Percentiles rank a stretch among this genome's conserved stretches.
Evolutionary conservation across 2,797 vertebrate genomes (phyloP).

Genomic region (Phrynocephalus forsythii): DNA sequence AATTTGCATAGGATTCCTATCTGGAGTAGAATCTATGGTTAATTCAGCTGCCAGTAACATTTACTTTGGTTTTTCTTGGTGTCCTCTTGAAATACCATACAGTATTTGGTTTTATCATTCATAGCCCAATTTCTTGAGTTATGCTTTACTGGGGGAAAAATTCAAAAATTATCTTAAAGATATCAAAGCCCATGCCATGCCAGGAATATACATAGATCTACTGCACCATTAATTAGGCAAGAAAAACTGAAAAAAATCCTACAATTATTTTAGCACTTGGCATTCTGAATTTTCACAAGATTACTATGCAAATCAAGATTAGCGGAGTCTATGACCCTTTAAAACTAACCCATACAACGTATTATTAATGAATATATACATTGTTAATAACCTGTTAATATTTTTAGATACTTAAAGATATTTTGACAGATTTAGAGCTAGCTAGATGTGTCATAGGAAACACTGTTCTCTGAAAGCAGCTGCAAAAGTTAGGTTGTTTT

Average conservation of each 20-base stretch:
- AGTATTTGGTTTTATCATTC: not conserved
- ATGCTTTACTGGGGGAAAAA: too few species aligned
- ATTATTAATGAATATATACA: too few species aligned
- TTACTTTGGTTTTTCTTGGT: not conserved
- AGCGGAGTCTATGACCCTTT: not conserved
- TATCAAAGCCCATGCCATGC: not conserved
- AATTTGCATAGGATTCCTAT: not conserved
- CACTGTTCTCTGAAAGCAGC: not conserved
- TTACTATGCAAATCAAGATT: not conserved
- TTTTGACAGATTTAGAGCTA: not conserved
- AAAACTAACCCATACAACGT: not conserved
- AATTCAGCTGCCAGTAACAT: not conserved
- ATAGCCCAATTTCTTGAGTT: constrained; percentile 1
- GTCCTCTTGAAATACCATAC: not conserved
- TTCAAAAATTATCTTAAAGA: too few species aligned
- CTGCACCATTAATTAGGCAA: constrained; percentile 33
- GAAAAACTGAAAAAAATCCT: constrained; percentile 34
- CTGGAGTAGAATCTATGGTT: not conserved
- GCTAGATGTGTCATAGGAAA: too few species aligned
- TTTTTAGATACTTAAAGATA: not conserved
- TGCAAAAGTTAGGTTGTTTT: not conserved
- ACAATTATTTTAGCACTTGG: constrained; percentile 40
- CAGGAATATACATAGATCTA: constrained; percentile 21
- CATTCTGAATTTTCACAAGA: constrained; percentile 46
- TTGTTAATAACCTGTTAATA: not conserved